Conservation (phyloP, 2,113 vertebrate species). For the Xiphophorus couchianus region DNA sequence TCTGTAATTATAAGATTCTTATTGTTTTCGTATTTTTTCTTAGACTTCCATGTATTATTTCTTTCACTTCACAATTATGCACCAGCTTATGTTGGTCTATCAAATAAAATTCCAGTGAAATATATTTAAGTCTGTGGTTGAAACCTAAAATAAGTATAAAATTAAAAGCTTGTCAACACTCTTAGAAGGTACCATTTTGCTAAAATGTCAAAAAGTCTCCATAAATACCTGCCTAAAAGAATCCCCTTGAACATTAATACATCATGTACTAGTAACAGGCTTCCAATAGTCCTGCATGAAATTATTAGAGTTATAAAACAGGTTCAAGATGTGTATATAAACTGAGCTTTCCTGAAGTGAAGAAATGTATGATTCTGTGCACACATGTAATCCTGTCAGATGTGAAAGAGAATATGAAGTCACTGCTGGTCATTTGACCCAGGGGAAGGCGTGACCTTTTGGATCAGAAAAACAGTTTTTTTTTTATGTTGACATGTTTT, state of each 20-base stretch:
- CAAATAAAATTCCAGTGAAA: not conserved
- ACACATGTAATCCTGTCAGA: constrained; percentile 59
- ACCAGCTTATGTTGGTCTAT: not conserved
- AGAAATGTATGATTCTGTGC: constrained; percentile 52
- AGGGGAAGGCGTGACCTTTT: constrained; percentile 67
- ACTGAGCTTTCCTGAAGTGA: constrained; percentile 39
- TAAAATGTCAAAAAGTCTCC: not conserved
- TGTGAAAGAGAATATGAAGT: constrained; percentile 63
- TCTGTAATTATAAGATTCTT: too few species aligned
- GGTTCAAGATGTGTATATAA: constrained; percentile 21
- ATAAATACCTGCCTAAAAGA: not conserved
- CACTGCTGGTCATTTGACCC: constrained; percentile 66
- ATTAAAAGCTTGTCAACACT: not conserved
- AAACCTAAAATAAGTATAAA: not conserved
- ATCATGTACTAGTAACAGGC: not conserved
- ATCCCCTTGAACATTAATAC: not conserved
- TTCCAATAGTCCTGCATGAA: constrained; percentile 2
- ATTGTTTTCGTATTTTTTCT: not conserved
- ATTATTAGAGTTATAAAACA: constrained; percentile 17
- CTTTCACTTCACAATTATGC: not conserved
- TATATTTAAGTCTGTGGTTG: not conserved
- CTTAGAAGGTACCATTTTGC: not conserved
- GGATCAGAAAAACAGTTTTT: constrained; percentile 48
- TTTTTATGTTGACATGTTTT: constrained; percentile 65
- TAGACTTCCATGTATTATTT: not conserved